Evolutionary conservation across 2,113 vertebrate species (phyloP).

Genomic region (Sinosuthora webbiana): DNA sequence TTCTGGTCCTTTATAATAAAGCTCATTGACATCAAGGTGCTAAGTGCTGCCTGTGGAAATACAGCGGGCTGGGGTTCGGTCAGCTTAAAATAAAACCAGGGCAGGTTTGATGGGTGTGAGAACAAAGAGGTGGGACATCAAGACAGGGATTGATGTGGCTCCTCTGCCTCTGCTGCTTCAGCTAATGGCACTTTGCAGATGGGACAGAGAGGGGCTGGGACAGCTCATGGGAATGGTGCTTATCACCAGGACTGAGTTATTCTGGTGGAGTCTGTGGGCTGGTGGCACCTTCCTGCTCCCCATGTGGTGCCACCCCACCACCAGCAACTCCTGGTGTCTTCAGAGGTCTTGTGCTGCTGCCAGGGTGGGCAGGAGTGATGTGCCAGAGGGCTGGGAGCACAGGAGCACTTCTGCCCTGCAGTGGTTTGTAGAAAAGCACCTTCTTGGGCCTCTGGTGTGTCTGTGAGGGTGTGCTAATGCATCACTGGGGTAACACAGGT

Average conservation of each 20-base stretch:
- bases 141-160: not conserved
- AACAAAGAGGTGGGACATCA: not conserved
- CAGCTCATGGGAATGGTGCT: not conserved
- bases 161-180: not conserved
- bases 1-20: not conserved
- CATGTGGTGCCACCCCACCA: not conserved
- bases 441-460: not conserved
- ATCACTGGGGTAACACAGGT: accelerated
- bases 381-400: not conserved
- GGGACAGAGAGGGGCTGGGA: not conserved
- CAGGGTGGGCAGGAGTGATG: not conserved
- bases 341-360: not conserved
- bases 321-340: not conserved
- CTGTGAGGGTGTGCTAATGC: not conserved
- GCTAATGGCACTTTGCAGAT: not conserved
- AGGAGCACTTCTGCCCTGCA: not conserved
- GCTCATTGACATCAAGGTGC: not conserved
- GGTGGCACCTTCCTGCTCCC: not conserved
- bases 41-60: not conserved
- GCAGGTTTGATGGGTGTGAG: not conserved
- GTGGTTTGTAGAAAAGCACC: not conserved
- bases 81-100: conserved; percentile 17
- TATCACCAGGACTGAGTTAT: not conserved
- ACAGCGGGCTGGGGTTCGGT: not conserved
- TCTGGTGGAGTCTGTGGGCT: not conserved